Evolutionary conservation across 1,140 invertebrate species (phyloP), one percentile per base, ranked within the genome.

Genomic region (Pomacea maculata): DNA sequence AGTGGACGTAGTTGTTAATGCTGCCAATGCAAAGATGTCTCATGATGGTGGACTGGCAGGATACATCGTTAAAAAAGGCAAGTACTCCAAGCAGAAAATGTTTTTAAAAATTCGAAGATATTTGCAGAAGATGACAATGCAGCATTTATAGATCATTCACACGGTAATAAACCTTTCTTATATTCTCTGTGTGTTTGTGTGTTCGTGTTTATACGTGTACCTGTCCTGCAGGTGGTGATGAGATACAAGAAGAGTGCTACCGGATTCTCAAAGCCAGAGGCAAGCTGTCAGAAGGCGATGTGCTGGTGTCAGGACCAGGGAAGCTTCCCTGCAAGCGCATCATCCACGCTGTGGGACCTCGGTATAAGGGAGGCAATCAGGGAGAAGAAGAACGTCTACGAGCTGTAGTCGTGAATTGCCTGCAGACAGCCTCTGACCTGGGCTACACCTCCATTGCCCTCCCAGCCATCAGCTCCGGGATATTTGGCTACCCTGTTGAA

Each of bases 1-100:
- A 14, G 85, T 87, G 21, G 87, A 87, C 81, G 86, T 84, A 2
- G 82, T 88, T 54, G 87, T 88, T 3, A 88, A 88, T 83, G 84
- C 87, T 73, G 86, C 87, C 9, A 88, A 88, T 77, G 80, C 71
- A 70, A 77, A 83, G n/a, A 71, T 88, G 21, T 64, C 75, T 29
- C 86, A 87, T 75, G 63, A 61, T 19, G 86, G 86, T 52, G 87
- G 87, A 29, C 55, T 88, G 8, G 87, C 86, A 19, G 75, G 81
- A 78, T 78, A 84, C 72, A 85, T 88, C 76, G 78, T 82, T 14
- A 68, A 81, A 7, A 85, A 86, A 83, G 87, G 86, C 34, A 5
- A 45, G 34, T 45, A 45, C 34, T 45, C 5, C 1, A 1, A 45
- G 34, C 34, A 45, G 34, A n/a, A n/a, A 45, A 45, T 45, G 1